Conservation (phyloP, 2,797 vertebrate genomes). For the Distichodus sexfasciatus region DNA sequence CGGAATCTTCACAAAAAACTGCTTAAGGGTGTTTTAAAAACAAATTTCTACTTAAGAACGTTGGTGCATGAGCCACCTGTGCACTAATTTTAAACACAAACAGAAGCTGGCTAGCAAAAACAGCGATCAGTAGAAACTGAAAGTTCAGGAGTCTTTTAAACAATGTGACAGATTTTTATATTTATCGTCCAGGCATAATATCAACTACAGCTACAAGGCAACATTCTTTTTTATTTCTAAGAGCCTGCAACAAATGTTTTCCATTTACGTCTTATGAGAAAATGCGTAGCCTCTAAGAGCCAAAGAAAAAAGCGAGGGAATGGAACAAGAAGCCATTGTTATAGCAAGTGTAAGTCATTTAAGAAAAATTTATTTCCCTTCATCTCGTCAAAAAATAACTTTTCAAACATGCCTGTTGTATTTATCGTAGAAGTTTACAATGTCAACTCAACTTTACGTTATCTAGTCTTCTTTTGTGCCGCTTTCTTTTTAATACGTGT, state of each 20-base stretch:
- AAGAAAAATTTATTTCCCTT: neutral
- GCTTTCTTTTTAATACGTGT: constrained; percentile 36
- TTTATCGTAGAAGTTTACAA: constrained; percentile 66
- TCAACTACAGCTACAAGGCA: constrained; percentile 24
- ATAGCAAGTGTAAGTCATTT: neutral
- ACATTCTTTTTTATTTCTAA: neutral
- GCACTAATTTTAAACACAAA: no score
- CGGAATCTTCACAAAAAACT: no score
- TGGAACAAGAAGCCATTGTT: constrained; percentile 32
- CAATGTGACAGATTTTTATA: no score
- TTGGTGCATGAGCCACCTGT: no score
- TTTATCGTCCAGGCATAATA: no score
- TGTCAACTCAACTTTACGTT: constrained; percentile 49
- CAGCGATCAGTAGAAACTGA: no score
- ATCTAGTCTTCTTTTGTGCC: constrained; percentile 44
- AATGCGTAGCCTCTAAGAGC: constrained; percentile 49
- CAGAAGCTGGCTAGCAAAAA: no score
- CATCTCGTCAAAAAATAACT: constrained; percentile 32
- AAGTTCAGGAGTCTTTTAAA: no score
- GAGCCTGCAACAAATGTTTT: constrained; percentile 24
- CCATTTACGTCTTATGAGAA: constrained; percentile 37
- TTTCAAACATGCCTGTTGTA: constrained; percentile 41
- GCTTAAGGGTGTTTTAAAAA: no score
- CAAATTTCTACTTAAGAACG: no score
- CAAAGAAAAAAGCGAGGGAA: constrained; percentile 52